A percentile compares a stretch with the other conserved stretches of the same genome.
These are phyloP conservation scores for Steinernema carpocapsae DNA, from an alignment of 2,888 invertebrate genomes.

Conservation along the genomic window DNA sequence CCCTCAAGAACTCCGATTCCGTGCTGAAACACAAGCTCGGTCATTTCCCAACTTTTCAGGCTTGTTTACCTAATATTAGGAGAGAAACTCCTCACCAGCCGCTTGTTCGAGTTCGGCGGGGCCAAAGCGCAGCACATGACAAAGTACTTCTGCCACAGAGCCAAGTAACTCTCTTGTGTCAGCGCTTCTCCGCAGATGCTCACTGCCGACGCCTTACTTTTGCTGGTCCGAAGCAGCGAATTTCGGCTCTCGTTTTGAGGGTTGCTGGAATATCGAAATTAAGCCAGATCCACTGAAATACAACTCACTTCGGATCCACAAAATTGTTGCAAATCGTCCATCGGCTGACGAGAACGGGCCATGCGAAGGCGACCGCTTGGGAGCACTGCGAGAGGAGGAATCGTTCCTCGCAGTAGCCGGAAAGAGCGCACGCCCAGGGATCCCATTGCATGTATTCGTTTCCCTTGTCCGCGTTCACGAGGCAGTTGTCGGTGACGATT, in stretches of 20 bases:
- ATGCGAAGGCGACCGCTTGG: conserved; percentile 81
- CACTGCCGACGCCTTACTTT: conserved; percentile 59
- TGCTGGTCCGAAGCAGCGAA: conserved; percentile 81
- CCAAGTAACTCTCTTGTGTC: conserved; percentile 84
- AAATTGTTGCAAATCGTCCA: conserved; percentile 88
- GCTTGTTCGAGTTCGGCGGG: conserved; percentile 75
- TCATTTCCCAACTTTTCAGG: no score
- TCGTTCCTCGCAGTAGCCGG: conserved; percentile 85
- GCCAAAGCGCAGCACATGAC: conserved; percentile 94
- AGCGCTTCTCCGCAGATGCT: conserved; percentile 61
- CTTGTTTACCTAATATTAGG: conserved; percentile 72
- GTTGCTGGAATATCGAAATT: conserved; percentile 72
- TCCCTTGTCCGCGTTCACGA: conserved; percentile 47
- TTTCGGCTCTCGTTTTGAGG: conserved; percentile 95
- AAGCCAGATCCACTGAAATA: not conserved
- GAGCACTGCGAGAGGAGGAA: conserved; percentile 84
- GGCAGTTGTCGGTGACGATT: conserved; percentile 62
- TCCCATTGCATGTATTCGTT: conserved; percentile 73
- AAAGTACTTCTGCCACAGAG: conserved; percentile 92
- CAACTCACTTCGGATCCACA: conserved; percentile 78
- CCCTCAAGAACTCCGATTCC: conserved; percentile 42
- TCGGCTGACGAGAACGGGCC: conserved; percentile 91
- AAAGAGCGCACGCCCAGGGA: conserved; percentile 88
- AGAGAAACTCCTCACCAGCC: conserved; percentile 86
- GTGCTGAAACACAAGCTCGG: conserved; percentile 19